Evolutionary conservation across 37 sponge, comb jelly and placozoan genomes (phyloP).

Genomic region (Chondrilla cf. caribensis): DNA sequence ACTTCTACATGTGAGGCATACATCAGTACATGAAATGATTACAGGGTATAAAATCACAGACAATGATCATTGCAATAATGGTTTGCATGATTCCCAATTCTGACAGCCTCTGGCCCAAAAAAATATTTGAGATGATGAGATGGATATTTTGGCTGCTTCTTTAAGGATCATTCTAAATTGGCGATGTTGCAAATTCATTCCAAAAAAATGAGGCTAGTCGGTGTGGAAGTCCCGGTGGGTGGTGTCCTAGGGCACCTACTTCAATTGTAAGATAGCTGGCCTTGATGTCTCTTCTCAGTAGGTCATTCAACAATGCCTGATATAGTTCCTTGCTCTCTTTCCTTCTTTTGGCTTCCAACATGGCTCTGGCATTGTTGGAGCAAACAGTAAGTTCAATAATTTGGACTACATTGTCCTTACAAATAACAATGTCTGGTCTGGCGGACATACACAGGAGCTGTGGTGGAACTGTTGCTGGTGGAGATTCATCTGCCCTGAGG

Average conservation of each 20-base stretch:
- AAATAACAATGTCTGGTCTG: background rate
- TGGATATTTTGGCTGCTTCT: background rate
- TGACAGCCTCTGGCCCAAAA: background rate
- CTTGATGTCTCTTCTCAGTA: background rate
- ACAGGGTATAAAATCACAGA: too few species aligned
- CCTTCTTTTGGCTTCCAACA: background rate
- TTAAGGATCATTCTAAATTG: background rate
- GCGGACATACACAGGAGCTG: background rate
- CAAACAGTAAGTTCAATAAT: background rate
- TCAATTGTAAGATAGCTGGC: background rate
- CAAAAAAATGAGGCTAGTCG: background rate
- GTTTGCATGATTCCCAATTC: background rate
- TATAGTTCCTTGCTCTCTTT: background rate
- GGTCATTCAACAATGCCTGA: background rate
- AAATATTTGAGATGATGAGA: background rate
- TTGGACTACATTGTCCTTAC: background rate
- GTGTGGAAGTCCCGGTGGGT: too few species aligned
- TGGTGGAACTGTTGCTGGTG: background rate
- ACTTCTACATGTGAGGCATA: too few species aligned
- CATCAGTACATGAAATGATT: too few species aligned
- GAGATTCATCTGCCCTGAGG: background rate
- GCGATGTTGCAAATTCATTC: background rate
- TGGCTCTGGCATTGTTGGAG: background rate
- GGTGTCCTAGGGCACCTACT: background rate
- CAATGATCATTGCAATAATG: background rate